Base-by-base conservation (phyloP, 2,888 invertebrate genomes). In the Zaprionus obscuricornis region DNA sequence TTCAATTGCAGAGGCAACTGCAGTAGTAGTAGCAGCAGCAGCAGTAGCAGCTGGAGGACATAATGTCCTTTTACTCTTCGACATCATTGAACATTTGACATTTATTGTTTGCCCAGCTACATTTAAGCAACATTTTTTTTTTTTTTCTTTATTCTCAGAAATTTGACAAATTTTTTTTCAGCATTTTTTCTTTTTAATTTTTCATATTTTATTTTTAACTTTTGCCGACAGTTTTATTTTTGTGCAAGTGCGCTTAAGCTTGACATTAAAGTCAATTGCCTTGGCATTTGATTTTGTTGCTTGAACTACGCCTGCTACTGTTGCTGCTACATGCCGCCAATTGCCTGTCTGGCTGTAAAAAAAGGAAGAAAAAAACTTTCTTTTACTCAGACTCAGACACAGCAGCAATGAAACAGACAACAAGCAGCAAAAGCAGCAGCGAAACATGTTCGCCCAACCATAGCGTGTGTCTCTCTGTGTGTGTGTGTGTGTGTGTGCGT, bases 191-290 rank as follows among this genome's bases (percentile, higher is more conserved):
- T 7, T 22, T 22, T 7, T 22, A 7, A 4, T 4, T 22, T 22
- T 22, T 22, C 22, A 7, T 7, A 22, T 22, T 22, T 22, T 7
- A 29, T 68, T n/a, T n/a, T n/a, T n/a, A n/a, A n/a, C n/a, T 33
- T 65, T 50, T 36, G 47, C 59, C 62, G 77, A 73, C 77, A 81
- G 62, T 81, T 76, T 76, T 81, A 66, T 78, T n/a, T n/a, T n/a
- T 66, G 66, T 60, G 77, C 24, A 40, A 56, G 63, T 46, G 54
- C 42, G n/a, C n/a, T n/a, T 43, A 27, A 57, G 34, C 36, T 29
- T 60, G 56, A 47, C 66, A 66, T 72, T 81, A 79, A 78, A 78
- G 71, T 78, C 79, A 66, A 82, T 71, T 57, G 79, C 46, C 51
- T 40, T 60, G 56, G 40, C 55, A 50, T 58, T 57, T 51, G 57